These are phyloP conservation scores for Melanotaenia boesemani DNA, from an alignment of 2,797 vertebrate genomes.

Conservation along the genomic window DNA sequence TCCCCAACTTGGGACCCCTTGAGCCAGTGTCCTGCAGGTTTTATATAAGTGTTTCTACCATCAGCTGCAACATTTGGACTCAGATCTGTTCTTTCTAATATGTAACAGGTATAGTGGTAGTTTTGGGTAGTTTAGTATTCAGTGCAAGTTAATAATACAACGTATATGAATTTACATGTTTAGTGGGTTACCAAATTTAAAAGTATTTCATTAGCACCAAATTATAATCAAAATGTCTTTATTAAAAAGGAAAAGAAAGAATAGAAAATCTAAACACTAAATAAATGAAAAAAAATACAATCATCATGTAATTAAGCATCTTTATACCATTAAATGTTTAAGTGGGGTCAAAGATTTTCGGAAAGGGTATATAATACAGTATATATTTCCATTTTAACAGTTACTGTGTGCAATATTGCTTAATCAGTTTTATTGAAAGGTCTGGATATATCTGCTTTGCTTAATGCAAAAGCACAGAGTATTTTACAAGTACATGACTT, in stretches of 20 bases:
- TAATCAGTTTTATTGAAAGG: too few relatives aligned
- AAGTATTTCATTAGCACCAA: background rate
- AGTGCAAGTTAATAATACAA: background rate
- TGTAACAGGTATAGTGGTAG: background rate
- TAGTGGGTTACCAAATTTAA: background rate
- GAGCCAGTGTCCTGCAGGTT: too few relatives aligned
- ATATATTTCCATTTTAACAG: background rate
- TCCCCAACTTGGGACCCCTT: too few relatives aligned
- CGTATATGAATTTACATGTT: background rate
- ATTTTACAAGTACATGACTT: background rate
- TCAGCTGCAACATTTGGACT: background rate
- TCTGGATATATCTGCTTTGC: background rate
- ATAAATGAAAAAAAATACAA: too few relatives aligned
- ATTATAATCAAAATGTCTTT: background rate
- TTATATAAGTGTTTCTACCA: background rate
- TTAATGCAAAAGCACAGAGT: background rate
- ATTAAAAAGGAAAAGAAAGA: too few relatives aligned
- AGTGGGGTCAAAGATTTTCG: background rate
- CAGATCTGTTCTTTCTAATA: background rate
- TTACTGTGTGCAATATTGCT: too few relatives aligned
- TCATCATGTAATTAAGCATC: too few relatives aligned
- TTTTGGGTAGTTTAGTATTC: too few relatives aligned
- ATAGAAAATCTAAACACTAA: background rate
- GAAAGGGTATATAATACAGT: background rate
- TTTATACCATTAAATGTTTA: background rate